These are phyloP conservation scores for Melanerpes formicivorus DNA, from an alignment of 2,113 vertebrate species.

Conservation along the genomic window DNA sequence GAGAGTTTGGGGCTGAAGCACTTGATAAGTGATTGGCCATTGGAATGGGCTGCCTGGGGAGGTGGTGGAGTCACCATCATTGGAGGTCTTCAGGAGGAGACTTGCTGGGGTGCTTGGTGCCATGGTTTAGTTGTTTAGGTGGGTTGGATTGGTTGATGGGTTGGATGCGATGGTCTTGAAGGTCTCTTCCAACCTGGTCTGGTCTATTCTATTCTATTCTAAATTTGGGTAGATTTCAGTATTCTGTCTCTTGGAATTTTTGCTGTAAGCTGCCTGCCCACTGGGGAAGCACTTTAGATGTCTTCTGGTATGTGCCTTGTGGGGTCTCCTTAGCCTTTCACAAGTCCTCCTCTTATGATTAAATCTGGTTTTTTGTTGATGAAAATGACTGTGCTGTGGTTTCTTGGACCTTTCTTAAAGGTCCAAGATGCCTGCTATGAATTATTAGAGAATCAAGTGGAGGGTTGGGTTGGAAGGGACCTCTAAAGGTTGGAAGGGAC, in stretches of 20 bases:
- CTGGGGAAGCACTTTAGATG: background rate
- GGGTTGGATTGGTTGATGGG: too few species aligned
- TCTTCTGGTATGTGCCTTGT: accelerated
- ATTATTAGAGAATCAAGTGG: background rate
- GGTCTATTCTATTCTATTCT: too few species aligned
- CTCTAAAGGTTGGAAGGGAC: background rate
- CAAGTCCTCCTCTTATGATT: too few species aligned
- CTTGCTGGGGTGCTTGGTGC: too few species aligned
- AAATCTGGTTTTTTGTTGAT: background rate
- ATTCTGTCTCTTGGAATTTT: background rate
- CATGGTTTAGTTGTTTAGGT: too few species aligned
- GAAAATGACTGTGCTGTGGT: background rate
- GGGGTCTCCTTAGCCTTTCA: background rate
- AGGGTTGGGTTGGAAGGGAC: background rate
- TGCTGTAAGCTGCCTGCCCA: background rate
- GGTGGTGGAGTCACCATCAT: too few species aligned
- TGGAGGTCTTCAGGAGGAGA: too few species aligned
- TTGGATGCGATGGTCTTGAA: too few species aligned
- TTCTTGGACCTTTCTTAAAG: background rate
- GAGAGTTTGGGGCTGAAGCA: background rate
- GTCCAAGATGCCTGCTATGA: background rate
- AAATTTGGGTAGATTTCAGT: background rate
- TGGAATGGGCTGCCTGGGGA: too few species aligned
- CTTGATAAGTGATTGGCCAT: background rate
- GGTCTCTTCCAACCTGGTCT: too few species aligned